Conservation (phyloP, 1,140 invertebrate genomes). For the Microplitis demolitor region DNA sequence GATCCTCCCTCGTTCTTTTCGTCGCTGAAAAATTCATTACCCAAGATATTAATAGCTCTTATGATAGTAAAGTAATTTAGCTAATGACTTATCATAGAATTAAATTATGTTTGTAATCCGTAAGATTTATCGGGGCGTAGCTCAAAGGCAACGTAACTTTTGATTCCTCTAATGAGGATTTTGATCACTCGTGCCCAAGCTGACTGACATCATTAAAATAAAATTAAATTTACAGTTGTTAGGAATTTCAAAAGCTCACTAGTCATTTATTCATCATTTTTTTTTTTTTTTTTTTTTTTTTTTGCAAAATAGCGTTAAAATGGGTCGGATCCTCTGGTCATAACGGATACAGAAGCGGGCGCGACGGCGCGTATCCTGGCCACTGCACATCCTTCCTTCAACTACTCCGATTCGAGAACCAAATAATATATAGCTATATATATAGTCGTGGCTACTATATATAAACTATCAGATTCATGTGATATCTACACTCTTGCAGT, state of each 20-base stretch:
- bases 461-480: not conserved
- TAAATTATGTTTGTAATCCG: not conserved
- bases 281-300: not conserved
- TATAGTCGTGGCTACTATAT: not conserved
- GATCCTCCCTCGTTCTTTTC: constrained; percentile 81
- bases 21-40: constrained; percentile 63
- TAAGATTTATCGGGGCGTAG: not conserved
- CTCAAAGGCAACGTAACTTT: not conserved
- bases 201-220: too few species aligned
- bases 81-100: not conserved
- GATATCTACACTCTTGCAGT: not conserved
- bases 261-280: too few species aligned
- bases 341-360: constrained; percentile 1
- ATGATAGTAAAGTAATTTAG: too few species aligned
- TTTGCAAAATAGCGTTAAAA: constrained; percentile 15
- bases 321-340: constrained; percentile 11
- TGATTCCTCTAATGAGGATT: not conserved
- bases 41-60: too few species aligned
- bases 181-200: not conserved
- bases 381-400: constrained; percentile 13
- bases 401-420: not conserved
- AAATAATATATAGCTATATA: not conserved
- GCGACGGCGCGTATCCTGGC: constrained; percentile 13
- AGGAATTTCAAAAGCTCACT: not conserved
- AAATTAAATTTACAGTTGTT: too few species aligned